phyloP scores from a whole-genome alignment of 92 coral and sea anemone species.

The Diadumene lineata region DNA sequence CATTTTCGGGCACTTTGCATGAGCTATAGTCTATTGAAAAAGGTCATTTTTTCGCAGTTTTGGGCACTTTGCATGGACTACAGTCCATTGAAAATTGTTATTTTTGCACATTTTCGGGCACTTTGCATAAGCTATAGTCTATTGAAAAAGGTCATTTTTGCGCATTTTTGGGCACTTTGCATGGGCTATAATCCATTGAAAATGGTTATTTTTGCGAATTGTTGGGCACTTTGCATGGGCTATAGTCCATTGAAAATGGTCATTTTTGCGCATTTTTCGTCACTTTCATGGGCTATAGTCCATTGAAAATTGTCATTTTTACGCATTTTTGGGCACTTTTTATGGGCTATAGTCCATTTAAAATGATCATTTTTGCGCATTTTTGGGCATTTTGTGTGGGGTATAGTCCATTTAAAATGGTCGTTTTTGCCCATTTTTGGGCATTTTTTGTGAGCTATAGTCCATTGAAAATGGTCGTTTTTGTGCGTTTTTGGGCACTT shows the following conservation, averaged over 20 bases:
- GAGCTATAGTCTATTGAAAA: neutral
- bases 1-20: neutral
- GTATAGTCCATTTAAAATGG: neutral
- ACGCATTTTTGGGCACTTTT: neutral
- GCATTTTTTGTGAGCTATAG: neutral
- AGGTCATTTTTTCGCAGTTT: neutral
- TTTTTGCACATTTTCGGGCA: neutral
- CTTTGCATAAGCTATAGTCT: neutral
- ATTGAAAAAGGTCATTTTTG: neutral
- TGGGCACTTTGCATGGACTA: neutral
- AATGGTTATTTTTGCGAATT: neutral
- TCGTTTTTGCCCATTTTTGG: neutral
- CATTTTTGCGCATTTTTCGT: neutral
- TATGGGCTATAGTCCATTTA: too few species aligned
- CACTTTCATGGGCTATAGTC: neutral
- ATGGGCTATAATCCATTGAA: neutral
- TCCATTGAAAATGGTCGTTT: neutral
- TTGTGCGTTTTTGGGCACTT: neutral
- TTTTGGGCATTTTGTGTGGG: neutral
- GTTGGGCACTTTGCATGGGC: neutral
- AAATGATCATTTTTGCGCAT: neutral
- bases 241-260: neutral
- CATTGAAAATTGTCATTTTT: neutral
- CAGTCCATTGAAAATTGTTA: neutral
- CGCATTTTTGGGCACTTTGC: neutral